Evolutionary conservation across 1,140 invertebrate genomes (phyloP), one percentile per base, ranked within the genome.

Genomic region (Diorhabda carinulata): DNA sequence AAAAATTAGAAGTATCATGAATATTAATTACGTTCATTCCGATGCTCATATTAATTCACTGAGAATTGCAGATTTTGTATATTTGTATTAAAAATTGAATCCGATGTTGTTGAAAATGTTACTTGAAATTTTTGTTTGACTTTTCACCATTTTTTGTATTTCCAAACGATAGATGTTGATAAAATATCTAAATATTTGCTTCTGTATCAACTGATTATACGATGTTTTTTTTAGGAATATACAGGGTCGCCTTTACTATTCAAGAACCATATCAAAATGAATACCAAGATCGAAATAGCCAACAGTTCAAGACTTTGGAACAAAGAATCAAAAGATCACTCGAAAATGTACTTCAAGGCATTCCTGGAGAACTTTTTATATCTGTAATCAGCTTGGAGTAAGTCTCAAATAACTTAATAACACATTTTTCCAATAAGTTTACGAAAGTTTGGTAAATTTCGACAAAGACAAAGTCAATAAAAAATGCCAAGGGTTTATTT

Each of bases 171-270:
- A 25, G n/a, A 25, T 25, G 25, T 25, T 25, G 25, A 25, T 25
- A 25, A 1, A 25, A 25, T 25, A 25, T 25, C 25, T 25, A 1
- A 25, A 25, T 25, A 25, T 52, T 2, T 52, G 47, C n/a, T 52
- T 52, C 3, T 25, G 2, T 52, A 52, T 52, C n/a, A n/a, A 52
- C 47, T 3, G n/a, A 52, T 52, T 59, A 43, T 41, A 42, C 44
- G 52, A 62, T 47, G 60, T 62, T 76, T 25, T 25, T 25, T 77
- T 61, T 69, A 74, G 76, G 64, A 44, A 79, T 79, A 60, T 80
- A 82, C 75, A 81, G 86, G 61, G 77, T 83, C 25, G 80, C 76
- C 7, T 73, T 87, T 42, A 82, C 79, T 5, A 75, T 85, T 5
- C 73, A 73, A 61, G 78, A 86, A 44, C 75, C 74, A 2, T 86